A percentile compares a stretch with the other conserved stretches of the same genome.
These are phyloP conservation scores for Epiblema foenella DNA, from an alignment of 2,888 invertebrate species.

Conservation along the genomic window DNA sequence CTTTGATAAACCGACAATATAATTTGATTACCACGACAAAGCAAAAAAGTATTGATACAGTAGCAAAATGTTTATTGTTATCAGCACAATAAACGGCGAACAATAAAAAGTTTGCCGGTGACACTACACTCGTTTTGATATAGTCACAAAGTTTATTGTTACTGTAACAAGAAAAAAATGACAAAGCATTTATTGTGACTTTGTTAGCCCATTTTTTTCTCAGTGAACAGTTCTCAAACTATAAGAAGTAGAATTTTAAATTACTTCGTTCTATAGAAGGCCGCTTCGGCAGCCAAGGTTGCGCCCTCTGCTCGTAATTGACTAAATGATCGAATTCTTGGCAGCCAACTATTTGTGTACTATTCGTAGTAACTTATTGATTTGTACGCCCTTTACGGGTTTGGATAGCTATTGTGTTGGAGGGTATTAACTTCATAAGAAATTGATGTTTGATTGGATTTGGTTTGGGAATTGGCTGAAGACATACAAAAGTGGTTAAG, in stretches of 20 bases:
- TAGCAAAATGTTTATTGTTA: no score
- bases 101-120: no score
- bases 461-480: background rate
- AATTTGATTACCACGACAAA: no score
- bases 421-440: slow-evolving; percentile 13
- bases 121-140: no score
- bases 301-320: slow-evolving; percentile 30
- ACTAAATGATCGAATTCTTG: slow-evolving; percentile 42
- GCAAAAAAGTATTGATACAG: no score
- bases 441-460: slow-evolving; percentile 2
- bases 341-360: slow-evolving; percentile 40
- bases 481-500: background rate
- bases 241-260: background rate
- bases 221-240: background rate
- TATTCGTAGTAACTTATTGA: slow-evolving; percentile 40
- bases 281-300: slow-evolving; percentile 21
- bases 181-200: no score
- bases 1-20: no score
- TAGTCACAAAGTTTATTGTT: no score
- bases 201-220: no score
- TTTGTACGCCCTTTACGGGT: slow-evolving; percentile 19
- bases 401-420: slow-evolving; percentile 11
- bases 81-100: no score
- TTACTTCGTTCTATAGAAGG: slow-evolving; percentile 19
- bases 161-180: no score